Percentiles rank a stretch among this genome's conserved stretches.
phyloP scores from a whole-genome alignment of 2,797 vertebrate genomes.

The Austrolebias charrua region DNA sequence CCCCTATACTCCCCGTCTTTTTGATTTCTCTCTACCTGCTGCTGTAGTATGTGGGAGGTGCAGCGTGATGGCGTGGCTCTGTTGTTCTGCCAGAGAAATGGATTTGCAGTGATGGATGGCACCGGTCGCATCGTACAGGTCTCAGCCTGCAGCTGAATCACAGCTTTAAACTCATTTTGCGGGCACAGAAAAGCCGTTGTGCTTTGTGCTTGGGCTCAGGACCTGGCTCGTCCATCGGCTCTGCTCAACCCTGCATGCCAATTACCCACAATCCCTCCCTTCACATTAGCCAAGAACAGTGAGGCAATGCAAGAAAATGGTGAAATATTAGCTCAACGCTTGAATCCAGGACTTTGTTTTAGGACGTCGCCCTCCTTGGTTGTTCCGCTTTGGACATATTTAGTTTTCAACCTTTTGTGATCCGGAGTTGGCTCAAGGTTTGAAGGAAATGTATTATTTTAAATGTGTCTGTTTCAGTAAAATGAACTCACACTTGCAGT shows the following conservation, averaged over 20 bases:
- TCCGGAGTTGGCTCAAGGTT: background rate
- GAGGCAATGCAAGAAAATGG: conserved; percentile 37
- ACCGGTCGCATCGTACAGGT: conserved; percentile 45
- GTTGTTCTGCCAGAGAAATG: conserved; percentile 55
- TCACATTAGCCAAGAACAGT: conserved; percentile 32
- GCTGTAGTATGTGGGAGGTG: conserved; percentile 17
- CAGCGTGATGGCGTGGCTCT: conserved; percentile 22
- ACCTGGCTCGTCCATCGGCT: conserved; percentile 52
- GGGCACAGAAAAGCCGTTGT: conserved; percentile 66
- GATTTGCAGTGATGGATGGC: conserved; percentile 66
- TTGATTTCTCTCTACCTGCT: conserved; percentile 23
- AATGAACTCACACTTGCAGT: background rate
- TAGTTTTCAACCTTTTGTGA: conserved; percentile 2
- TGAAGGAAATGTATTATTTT: background rate
- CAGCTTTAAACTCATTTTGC: conserved; percentile 58
- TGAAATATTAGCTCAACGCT: conserved; percentile 47
- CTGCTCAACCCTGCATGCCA: conserved; percentile 65
- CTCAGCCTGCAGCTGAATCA: conserved; percentile 66
- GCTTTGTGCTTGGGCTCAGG: conserved; percentile 48
- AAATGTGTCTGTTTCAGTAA: background rate
- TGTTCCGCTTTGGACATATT: conserved; percentile 5
- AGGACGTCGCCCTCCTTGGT: conserved; percentile 9
- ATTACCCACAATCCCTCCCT: conserved; percentile 43
- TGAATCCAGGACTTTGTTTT: conserved; percentile 40
- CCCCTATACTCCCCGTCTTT: background rate